A percentile compares a stretch with the other conserved stretches of the same genome.
These are phyloP conservation scores for Drosophila picticornis DNA, from an alignment of 2,888 invertebrate species.

Conservation along the genomic window DNA sequence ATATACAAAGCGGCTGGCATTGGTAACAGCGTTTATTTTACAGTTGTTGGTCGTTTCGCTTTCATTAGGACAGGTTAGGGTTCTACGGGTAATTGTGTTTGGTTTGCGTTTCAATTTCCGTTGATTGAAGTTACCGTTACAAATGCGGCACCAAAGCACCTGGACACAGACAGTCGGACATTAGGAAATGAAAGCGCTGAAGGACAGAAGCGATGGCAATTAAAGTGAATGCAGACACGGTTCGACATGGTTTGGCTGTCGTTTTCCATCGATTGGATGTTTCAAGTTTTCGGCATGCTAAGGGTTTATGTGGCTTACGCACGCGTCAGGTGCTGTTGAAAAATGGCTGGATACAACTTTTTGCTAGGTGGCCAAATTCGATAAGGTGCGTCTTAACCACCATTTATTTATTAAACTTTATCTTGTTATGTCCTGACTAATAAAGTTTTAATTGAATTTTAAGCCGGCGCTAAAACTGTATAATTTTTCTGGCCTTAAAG, in stretches of 20 bases:
- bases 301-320: conserved; percentile 9
- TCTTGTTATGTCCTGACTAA: conserved; percentile 43
- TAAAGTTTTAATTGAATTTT: conserved; percentile 75
- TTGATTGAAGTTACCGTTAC: conserved; percentile 69
- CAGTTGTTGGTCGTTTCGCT: conserved; percentile 52
- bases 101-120: conserved; percentile 74
- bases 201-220: conserved; percentile 66
- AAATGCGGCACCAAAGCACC: conserved; percentile 41
- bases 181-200: conserved; percentile 46
- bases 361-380: conserved; percentile 47
- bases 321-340: conserved; percentile 13
- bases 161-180: conserved; percentile 25
- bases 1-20: conserved; percentile 12
- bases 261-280: conserved; percentile 29
- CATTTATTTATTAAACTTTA: conserved; percentile 51
- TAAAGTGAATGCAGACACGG: conserved; percentile 63
- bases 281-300: conserved; percentile 20
- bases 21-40: conserved; percentile 36
- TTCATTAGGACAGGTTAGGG: conserved; percentile 31
- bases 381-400: conserved; percentile 63
- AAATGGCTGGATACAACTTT: conserved; percentile 38
- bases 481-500: conserved; percentile 25
- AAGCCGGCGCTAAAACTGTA: conserved; percentile 42
- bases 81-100: conserved; percentile 20
- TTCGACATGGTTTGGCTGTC: conserved; percentile 23